Base-by-base conservation (phyloP, 1,140 invertebrate species). In the Diabrotica virgifera region DNA sequence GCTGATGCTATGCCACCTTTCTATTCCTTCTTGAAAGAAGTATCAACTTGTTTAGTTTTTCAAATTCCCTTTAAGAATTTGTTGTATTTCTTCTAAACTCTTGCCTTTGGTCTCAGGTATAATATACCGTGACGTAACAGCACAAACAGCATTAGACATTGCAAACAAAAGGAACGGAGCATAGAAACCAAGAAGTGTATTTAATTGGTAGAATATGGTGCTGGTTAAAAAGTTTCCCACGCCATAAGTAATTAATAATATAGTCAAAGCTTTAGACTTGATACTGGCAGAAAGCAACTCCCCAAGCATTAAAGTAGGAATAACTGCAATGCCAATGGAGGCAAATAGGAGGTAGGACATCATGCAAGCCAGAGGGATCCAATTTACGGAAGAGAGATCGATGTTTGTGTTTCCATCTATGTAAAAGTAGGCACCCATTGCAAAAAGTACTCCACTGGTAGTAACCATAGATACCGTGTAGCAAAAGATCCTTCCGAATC, bases 121-220 rank as follows among this genome's bases (percentile, higher is more conserved):
- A 50, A 52, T 58, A n/a, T 14, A 36, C 7, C 54, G 36, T 9
- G 64, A 54, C 35, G 66, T 46, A 53, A 66, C 6, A 9, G 61
- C 37, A 35, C 10, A 60, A 9, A 59, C 5, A 5, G 59, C 57
- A 62, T 64, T 63, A 51, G 56, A 63, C 50, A 62, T 37, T 35
- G 59, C 40, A 62, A 94, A 97, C 40, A 94, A 72, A 87, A 90
- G 92, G 77, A 95, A 93, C 0, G 89, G 86, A 0, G 87, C 89
- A 66, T 86, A 83, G 38, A 85, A 80, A 0, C 91, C 89, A 54
- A 95, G 82, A 0, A 79, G 52, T 4, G 75, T 74, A 60, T 77
- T 72, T 0, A 83, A 67, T 2, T 81, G 73, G 50, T 72, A 61
- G 60, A 76, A 76, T 14, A 74, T n/a, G 60, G 72, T 71, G 0